Evolutionary conservation across 2,113 vertebrate genomes (phyloP).

Genomic region (Calypte anna): DNA sequence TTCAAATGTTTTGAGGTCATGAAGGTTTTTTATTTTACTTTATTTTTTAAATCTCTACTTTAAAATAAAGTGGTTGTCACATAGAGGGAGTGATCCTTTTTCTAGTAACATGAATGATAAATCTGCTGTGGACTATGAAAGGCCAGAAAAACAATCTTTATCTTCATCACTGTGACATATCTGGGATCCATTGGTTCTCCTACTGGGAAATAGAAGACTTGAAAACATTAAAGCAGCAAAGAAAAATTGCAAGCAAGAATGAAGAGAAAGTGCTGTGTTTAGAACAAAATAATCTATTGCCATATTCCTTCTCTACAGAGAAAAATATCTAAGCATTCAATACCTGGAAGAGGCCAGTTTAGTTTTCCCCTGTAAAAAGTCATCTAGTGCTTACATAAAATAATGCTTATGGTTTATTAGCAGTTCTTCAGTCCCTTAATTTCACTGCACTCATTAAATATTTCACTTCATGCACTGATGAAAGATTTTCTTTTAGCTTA

Average conservation of each 20-base stretch:
- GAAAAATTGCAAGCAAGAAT: constrained; percentile 24
- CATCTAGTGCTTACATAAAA: constrained; percentile 31
- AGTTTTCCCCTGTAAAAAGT: background rate
- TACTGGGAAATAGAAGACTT: background rate
- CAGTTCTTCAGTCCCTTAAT: background rate
- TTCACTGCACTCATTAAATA: constrained; percentile 12
- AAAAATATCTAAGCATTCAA: background rate
- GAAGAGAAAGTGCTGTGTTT: constrained; percentile 51
- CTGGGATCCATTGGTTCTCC: background rate
- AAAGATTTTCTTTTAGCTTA: constrained; percentile 17
- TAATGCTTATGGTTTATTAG: background rate
- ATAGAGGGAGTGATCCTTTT: background rate
- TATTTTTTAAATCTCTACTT: background rate
- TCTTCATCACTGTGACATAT: background rate
- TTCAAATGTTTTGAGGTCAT: background rate
- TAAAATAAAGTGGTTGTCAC: background rate
- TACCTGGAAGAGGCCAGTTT: background rate
- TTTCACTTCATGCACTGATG: background rate
- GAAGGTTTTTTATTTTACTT: background rate
- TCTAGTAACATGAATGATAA: background rate
- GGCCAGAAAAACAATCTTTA: background rate
- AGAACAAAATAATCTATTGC: background rate
- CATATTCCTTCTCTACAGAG: constrained; percentile 34
- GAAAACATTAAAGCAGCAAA: constrained; percentile 35
- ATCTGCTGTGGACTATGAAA: background rate